phyloP scores from a whole-genome alignment of 2,888 invertebrate genomes.

The Pediacus dermestoides region DNA sequence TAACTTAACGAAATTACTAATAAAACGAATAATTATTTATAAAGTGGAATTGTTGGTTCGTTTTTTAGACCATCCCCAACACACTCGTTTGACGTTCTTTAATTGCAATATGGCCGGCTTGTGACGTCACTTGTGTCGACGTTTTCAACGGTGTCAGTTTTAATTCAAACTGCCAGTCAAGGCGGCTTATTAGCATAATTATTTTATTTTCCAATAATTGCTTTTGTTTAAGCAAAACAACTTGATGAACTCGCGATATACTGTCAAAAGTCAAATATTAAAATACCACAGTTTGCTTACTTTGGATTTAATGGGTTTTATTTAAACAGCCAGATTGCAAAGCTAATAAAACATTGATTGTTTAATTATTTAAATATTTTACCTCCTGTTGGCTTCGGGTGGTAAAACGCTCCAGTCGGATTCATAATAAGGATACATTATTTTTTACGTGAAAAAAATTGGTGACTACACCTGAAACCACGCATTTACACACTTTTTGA shows the following conservation, averaged over 20 bases:
- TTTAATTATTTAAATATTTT: constrained; percentile 29
- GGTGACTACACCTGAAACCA: constrained; percentile 10
- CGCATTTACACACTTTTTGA: constrained; percentile 16
- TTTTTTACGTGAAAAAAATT: constrained; percentile 13
- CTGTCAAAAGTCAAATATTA: no score
- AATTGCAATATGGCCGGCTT: constrained; percentile 43
- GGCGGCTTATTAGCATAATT: no score
- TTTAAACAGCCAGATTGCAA: no score
- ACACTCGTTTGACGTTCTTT: constrained; percentile 34
- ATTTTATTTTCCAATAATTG: no score
- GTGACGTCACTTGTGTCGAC: constrained; percentile 36
- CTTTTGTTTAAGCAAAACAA: no score
- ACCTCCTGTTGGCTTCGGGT: constrained; percentile 83
- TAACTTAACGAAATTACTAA: constrained; percentile 25
- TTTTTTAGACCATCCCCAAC: constrained; percentile 41
- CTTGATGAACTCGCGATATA: no score
- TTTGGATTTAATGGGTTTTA: no score
- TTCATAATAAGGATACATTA: constrained; percentile 67
- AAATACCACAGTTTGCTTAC: no score
- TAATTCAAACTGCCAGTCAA: no score
- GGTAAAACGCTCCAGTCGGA: constrained; percentile 83
- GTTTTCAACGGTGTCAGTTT: no score
- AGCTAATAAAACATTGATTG: no score
- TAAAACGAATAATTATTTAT: constrained; percentile 34
- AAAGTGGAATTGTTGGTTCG: constrained; percentile 28